Base-by-base conservation (phyloP, 2,797 vertebrate genomes). In the Megaceryle alcyon region DNA sequence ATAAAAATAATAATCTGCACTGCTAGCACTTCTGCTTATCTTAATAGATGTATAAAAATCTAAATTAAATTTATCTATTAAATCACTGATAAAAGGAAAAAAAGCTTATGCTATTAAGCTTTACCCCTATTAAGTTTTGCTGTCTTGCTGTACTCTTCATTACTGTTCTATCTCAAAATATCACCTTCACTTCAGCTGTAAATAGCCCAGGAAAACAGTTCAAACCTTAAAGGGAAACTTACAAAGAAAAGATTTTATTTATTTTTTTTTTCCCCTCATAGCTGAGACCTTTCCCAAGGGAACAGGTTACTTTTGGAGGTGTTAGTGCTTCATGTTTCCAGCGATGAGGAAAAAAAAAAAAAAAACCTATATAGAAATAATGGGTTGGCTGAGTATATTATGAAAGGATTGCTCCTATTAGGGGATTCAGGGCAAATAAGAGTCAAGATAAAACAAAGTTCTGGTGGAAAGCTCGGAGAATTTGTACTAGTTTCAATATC, bases 201-300 rank as follows among this genome's bases (percentile, higher is more conserved):
- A 96, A 93, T 88, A 96, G 35, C 33, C 71, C 87, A 92, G 64
- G 54, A 93, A 96, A 93, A 92, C 9, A 56, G 92, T 91, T 92
- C 88, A 93, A 76, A 84, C 43, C 23, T 94, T 85, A 92, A 94
- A 91, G 43, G 12, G 23, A 95, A 92, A 75, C 68, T 92, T 96
- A 64, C 91, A 95, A 96, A 91, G 78, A 57, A 60, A 76, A 84
- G 1, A 21, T 28, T 28, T n/a, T 25, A 16, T 51, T 28, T 26
- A 15, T 26, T 69, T 35, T 53, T 69, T 39, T 3, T 71, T 82
- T 75, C 35, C 33, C 41, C 57, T 87, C 19, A 6, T 76, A 88
- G 85, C 87, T 66, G 78, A 96, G 81, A 88, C 61, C 71, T 94
- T 96, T 94, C 96, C 91, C 95, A 61, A 89, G 96, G 89, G 96